phyloP scores from a whole-genome alignment of 2,797 vertebrate species.

The Sebastes itinus region DNA sequence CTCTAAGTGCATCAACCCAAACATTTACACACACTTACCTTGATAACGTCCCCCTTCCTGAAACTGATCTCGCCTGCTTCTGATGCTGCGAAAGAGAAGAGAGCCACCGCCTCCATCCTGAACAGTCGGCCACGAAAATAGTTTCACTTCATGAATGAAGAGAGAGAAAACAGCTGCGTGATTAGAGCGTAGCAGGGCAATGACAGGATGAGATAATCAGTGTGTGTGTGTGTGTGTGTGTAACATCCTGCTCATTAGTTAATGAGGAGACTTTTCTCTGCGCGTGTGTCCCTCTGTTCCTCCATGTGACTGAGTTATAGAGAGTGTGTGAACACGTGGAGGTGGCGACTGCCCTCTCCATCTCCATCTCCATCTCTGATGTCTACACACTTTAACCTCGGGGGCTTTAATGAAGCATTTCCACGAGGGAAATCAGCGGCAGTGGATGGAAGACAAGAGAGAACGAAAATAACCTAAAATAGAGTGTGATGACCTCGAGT shows the following conservation, averaged over 20 bases:
- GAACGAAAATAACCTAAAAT: constrained; percentile 21
- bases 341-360: constrained; percentile 17
- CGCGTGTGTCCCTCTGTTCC: constrained; percentile 55
- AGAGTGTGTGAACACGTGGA: constrained; percentile 53
- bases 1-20: not conserved
- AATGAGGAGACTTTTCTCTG: constrained; percentile 70
- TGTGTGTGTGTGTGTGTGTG: constrained; percentile 18
- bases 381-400: constrained; percentile 23
- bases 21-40: constrained; percentile 75
- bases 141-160: constrained; percentile 55
- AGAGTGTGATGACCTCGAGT: not conserved
- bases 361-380: constrained; percentile 2
- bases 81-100: constrained; percentile 87
- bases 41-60: constrained; percentile 88
- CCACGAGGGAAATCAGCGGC: constrained; percentile 46
- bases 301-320: constrained; percentile 62
- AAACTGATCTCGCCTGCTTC: constrained; percentile 89
- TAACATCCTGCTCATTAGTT: constrained; percentile 73
- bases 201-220: constrained; percentile 47
- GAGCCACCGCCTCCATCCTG: constrained; percentile 90
- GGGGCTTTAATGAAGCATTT: constrained; percentile 35
- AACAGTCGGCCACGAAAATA: not conserved
- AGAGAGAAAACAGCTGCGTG: constrained; percentile 40
- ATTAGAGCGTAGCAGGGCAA: constrained; percentile 23
- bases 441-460: not conserved